These are phyloP conservation scores for Smittia sp. DNA, from an alignment of 2,888 invertebrate species.

Conservation along the genomic window DNA sequence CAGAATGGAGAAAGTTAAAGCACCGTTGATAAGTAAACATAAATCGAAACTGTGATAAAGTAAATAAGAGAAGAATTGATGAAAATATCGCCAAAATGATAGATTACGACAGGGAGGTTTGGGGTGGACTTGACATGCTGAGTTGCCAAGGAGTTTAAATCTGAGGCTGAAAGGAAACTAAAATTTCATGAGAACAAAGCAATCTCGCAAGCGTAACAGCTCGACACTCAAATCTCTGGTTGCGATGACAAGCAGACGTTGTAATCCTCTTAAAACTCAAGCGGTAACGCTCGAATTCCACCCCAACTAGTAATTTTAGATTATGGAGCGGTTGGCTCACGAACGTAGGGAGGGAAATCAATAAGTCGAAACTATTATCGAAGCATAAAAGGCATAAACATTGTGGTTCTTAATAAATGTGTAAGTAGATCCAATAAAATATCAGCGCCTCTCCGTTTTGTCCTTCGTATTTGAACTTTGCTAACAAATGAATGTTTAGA, in stretches of 20 bases:
- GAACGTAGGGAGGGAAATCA: not conserved
- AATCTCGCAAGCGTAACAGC: too few species aligned
- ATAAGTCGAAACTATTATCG: not conserved
- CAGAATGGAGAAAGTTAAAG: not conserved
- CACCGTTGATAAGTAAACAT: slow-evolving; percentile 16
- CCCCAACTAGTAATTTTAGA: too few species aligned
- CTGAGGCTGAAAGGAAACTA: too few species aligned
- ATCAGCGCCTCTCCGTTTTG: slow-evolving; percentile 36
- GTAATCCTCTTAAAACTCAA: too few species aligned
- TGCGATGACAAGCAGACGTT: too few species aligned
- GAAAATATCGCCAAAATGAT: not conserved
- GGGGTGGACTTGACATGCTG: too few species aligned
- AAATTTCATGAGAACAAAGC: not conserved
- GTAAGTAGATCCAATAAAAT: slow-evolving; percentile 39
- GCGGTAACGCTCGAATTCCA: too few species aligned
- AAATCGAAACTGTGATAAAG: slow-evolving; percentile 13
- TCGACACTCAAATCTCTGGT: too few species aligned
- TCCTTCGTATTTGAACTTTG: slow-evolving; percentile 14
- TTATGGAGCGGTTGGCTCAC: too few species aligned
- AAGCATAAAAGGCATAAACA: slow-evolving; percentile 12
- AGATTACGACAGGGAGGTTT: not conserved
- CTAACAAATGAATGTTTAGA: slow-evolving; percentile 15
- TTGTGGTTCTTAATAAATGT: slow-evolving; percentile 40
- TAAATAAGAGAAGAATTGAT: not conserved
- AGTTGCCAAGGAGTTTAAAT: too few species aligned